phyloP scores from a whole-genome alignment of 2,113 vertebrate species.

The Clupea harengus region DNA sequence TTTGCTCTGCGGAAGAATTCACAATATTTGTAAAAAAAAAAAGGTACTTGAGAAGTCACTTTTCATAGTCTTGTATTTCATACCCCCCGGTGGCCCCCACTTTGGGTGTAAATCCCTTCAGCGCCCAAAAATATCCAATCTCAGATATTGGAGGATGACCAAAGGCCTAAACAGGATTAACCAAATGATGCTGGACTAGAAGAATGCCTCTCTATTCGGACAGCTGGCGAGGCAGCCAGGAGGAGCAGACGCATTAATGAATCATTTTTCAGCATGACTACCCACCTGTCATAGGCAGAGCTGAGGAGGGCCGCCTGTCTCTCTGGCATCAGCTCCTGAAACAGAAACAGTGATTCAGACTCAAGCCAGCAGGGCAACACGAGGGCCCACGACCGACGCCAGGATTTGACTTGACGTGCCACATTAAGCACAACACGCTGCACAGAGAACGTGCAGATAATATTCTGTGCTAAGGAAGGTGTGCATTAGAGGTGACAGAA shows the following conservation, averaged over 20 bases:
- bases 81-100: neutral
- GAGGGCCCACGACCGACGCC: neutral
- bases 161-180: neutral
- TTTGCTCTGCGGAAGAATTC: neutral
- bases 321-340: conserved; percentile 78
- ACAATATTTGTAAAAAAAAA: neutral
- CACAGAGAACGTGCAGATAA: neutral
- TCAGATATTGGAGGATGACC: neutral
- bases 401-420: neutral
- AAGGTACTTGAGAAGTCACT: neutral
- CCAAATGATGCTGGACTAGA: neutral
- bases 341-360: conserved; percentile 26
- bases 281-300: conserved; percentile 83
- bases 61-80: neutral
- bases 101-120: neutral
- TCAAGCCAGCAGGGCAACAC: conserved; percentile 14
- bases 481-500: neutral
- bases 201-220: neutral
- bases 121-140: neutral
- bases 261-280: conserved; percentile 5
- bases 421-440: neutral
- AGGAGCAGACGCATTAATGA: neutral
- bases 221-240: neutral
- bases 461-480: neutral
- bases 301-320: conserved; percentile 75